Evolutionary conservation across 1,140 invertebrate species (phyloP).

Genomic region (Pantala flavescens): DNA sequence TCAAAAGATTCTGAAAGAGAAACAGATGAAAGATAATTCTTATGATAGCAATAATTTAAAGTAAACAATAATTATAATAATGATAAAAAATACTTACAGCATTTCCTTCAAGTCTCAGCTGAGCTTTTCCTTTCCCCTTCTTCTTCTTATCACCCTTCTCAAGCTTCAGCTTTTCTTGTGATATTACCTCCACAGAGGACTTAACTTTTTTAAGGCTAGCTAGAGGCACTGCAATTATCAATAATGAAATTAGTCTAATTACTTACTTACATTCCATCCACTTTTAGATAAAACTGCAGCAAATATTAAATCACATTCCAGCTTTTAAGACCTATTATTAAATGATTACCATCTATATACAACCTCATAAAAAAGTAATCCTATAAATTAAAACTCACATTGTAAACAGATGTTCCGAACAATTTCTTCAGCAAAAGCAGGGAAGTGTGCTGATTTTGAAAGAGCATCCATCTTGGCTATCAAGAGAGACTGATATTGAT

Average conservation of each 20-base stretch:
- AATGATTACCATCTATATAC: too few species aligned
- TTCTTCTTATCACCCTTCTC: conserved; percentile 30
- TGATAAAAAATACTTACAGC: background rate
- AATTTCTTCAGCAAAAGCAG: conserved; percentile 64
- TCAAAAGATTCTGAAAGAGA: background rate
- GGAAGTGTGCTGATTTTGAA: conserved; percentile 59
- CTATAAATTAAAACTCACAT: conserved; percentile 47
- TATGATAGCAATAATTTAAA: too few species aligned
- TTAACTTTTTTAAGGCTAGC: conserved; percentile 71
- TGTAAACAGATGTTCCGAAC: conserved; percentile 65
- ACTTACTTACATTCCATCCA: too few species aligned
- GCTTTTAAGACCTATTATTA: too few species aligned
- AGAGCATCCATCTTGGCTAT: conserved; percentile 57
- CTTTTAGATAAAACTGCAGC: too few species aligned
- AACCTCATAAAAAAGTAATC: too few species aligned
- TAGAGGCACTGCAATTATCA: conserved; percentile 50
- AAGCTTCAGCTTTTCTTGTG: conserved; percentile 69
- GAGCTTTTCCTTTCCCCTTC: background rate
- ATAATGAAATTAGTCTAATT: background rate
- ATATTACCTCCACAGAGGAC: conserved; percentile 62
- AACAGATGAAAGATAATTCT: background rate
- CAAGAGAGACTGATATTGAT: conserved; percentile 61
- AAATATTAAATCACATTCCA: conserved; percentile 22
- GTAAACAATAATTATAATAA: background rate
- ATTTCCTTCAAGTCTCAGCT: conserved; percentile 9